phyloP scores from a whole-genome alignment of 2,888 invertebrate species.

The Halictus quadricinctus region DNA sequence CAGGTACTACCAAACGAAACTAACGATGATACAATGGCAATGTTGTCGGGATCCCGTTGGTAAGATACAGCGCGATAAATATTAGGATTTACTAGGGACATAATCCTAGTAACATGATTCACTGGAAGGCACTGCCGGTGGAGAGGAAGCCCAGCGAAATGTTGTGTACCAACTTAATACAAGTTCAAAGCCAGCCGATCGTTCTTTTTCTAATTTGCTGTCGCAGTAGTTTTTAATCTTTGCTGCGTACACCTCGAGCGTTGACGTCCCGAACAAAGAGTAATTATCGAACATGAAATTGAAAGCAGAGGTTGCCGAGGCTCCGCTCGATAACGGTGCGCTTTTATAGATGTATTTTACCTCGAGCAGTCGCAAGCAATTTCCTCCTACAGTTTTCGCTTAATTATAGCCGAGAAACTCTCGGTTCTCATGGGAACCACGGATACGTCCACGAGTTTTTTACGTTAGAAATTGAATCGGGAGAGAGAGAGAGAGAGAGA shows the following conservation, averaged over 20 bases:
- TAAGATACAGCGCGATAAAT: neutral
- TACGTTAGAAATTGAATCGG: constrained; percentile 1
- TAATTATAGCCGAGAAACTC: neutral
- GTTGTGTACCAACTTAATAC: neutral
- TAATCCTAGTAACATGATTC: neutral
- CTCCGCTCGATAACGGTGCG: neutral
- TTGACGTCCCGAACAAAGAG: neutral
- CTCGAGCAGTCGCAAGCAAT: neutral
- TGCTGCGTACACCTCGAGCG: neutral
- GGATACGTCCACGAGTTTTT: neutral
- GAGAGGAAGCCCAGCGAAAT: neutral
- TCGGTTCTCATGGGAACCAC: neutral
- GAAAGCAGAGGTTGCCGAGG: neutral
- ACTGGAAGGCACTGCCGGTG: neutral
- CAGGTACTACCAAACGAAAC: neutral
- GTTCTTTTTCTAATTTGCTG: neutral
- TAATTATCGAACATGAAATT: neutral
- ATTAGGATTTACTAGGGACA: neutral
- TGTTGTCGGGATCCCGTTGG: neutral
- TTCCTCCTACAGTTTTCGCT: neutral
- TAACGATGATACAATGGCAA: neutral
- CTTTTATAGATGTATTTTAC: neutral
- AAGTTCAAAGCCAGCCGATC: neutral
- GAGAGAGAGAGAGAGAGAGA: neutral
- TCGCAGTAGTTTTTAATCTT: neutral